These are phyloP conservation scores for Cyclargus thomasi DNA, from an alignment of 1,140 invertebrate genomes.

Conservation along the genomic window DNA sequence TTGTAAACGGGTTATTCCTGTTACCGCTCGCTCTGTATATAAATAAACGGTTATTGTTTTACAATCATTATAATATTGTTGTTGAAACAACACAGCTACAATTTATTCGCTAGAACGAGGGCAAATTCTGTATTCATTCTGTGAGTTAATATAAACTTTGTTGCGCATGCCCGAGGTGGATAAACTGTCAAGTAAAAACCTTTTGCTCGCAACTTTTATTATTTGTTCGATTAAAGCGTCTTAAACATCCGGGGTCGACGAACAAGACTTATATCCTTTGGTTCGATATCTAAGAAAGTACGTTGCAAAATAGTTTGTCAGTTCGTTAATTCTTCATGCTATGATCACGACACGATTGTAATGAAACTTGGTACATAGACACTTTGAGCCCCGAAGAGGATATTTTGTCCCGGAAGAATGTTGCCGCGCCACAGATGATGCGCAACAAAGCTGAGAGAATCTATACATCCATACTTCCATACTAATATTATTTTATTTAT, in stretches of 20 bases:
- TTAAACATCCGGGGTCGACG: not conserved
- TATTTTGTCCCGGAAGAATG: no score
- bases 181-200: not conserved
- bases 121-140: not conserved
- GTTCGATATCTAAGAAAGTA: no score
- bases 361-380: no score
- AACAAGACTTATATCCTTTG: not conserved
- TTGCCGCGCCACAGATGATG: no score
- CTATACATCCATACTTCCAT: no score
- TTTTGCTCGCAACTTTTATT: not conserved
- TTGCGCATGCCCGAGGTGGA: not conserved
- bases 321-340: no score
- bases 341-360: no score
- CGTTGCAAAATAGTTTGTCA: no score
- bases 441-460: no score
- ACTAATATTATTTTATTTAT: no score
- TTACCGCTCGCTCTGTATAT: not conserved
- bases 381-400: no score
- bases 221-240: not conserved
- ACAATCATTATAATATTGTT: not conserved
- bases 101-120: not conserved
- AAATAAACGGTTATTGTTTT: not conserved
- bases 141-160: not conserved
- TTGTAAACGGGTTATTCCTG: not conserved
- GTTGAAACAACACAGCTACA: conserved; percentile 1